Conservation (phyloP, 2,113 vertebrate genomes). For the Oriolus oriolus region DNA sequence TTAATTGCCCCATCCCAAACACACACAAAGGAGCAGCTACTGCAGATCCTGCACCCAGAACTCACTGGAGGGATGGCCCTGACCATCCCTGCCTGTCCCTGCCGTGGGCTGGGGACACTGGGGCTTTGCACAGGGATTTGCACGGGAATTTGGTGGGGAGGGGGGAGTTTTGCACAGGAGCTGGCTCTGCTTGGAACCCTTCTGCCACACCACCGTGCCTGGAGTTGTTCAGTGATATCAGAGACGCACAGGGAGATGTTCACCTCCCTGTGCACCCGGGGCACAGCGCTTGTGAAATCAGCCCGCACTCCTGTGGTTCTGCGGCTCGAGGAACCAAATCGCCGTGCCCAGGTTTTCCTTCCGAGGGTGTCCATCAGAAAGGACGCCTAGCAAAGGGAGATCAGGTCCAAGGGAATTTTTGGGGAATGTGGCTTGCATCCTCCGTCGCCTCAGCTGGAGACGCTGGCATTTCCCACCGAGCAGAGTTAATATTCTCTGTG, state of each 20-base stretch:
- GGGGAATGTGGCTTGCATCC: background rate
- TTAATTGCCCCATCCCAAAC: background rate
- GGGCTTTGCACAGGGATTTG: background rate
- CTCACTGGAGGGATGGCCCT: fast-evolving
- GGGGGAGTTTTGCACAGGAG: background rate
- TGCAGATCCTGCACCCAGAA: background rate
- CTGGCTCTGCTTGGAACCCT: background rate
- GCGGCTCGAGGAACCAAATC: background rate
- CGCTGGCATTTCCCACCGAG: background rate
- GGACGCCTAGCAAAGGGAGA: background rate
- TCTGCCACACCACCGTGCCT: fast-evolving
- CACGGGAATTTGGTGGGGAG: fast-evolving
- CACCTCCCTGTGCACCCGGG: background rate
- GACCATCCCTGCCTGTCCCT: background rate
- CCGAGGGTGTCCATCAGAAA: background rate
- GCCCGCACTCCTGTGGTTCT: fast-evolving
- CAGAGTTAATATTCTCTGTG: background rate
- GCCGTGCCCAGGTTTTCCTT: background rate
- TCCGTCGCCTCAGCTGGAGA: background rate
- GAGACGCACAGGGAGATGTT: background rate
- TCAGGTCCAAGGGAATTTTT: background rate
- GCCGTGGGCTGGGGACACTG: background rate
- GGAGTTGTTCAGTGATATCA: background rate
- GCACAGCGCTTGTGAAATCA: background rate
- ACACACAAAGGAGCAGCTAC: background rate